Evolutionary conservation across 2,888 invertebrate species (phyloP).

Genomic region (Pristionchus maxplancki): DNA sequence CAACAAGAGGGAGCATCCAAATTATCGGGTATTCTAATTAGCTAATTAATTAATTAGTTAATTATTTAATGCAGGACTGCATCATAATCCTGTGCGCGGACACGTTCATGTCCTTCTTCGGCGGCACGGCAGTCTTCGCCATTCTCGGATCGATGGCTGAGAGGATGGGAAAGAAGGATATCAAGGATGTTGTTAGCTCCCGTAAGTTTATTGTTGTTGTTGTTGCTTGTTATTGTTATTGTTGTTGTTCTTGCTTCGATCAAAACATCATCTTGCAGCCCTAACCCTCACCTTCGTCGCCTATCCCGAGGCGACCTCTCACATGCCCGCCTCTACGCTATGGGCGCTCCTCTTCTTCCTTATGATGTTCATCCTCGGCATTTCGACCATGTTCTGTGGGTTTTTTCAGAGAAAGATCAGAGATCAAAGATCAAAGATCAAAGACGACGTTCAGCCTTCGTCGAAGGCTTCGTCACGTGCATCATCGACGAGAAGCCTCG

Average conservation of each 20-base stretch:
- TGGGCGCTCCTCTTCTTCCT: constrained; percentile 78
- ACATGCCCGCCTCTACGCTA: constrained; percentile 77
- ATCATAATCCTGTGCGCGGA: constrained; percentile 62
- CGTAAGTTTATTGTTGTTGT: constrained; percentile 52
- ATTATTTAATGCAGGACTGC: constrained; percentile 55
- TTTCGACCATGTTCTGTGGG: constrained; percentile 66
- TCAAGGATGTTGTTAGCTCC: constrained; percentile 77
- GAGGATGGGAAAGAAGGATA: constrained; percentile 58
- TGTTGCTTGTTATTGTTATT: no score
- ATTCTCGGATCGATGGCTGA: constrained; percentile 78
- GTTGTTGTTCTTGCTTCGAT: neutral
- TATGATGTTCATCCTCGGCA: constrained; percentile 78
- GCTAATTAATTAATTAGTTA: neutral
- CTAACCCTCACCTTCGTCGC: constrained; percentile 79
- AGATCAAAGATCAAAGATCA: neutral
- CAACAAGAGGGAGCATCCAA: constrained; percentile 58
- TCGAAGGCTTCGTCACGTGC: constrained; percentile 13
- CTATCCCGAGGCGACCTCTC: constrained; percentile 78
- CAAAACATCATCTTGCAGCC: constrained; percentile 69
- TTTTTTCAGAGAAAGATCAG: neutral
- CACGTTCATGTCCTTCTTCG: constrained; percentile 65
- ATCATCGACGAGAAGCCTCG: neutral
- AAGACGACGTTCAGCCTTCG: neutral
- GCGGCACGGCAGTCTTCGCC: constrained; percentile 75
- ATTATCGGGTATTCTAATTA: neutral